Evolutionary conservation across 1,140 invertebrate species (phyloP).

Genomic region (Cotesia chilonis): DNA sequence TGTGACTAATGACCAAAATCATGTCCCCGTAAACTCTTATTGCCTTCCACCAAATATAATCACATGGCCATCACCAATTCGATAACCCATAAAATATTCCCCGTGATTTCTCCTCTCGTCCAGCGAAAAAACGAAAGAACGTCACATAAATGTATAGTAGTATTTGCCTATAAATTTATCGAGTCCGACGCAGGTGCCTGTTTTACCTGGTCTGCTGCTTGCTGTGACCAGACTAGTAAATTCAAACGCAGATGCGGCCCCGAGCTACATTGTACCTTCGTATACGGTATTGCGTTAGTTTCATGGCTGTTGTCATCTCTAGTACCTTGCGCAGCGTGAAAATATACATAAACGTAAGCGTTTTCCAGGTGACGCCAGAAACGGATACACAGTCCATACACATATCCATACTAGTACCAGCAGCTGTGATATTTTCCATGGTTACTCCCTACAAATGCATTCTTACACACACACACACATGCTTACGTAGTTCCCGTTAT

Average conservation of each 20-base stretch:
- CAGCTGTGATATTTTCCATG: conserved; percentile 48
- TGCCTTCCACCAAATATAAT: no score
- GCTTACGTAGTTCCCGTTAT: no score
- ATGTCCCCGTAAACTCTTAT: no score
- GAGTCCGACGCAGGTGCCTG: conserved; percentile 16
- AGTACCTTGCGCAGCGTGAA: conserved; percentile 46
- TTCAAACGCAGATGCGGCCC: conserved; percentile 38
- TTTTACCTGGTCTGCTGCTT: background rate
- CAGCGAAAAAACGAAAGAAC: no score
- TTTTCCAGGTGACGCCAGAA: conserved; percentile 53
- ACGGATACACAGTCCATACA: no score
- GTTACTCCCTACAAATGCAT: conserved; percentile 15
- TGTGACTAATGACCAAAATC: no score
- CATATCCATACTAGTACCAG: conserved; percentile 35
- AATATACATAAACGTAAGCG: conserved; percentile 42
- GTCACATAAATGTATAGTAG: background rate
- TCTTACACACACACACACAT: conserved; percentile 19
- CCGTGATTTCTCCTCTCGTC: conserved; percentile 1
- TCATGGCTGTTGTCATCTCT: conserved; percentile 22
- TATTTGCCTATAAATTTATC: background rate
- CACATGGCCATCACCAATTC: background rate
- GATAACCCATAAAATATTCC: background rate
- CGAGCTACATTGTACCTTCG: no score
- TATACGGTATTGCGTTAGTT: conserved; percentile 21
- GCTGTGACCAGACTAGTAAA: background rate